Base-by-base conservation (phyloP, 2,113 vertebrate genomes). In the Silurus asotus region DNA sequence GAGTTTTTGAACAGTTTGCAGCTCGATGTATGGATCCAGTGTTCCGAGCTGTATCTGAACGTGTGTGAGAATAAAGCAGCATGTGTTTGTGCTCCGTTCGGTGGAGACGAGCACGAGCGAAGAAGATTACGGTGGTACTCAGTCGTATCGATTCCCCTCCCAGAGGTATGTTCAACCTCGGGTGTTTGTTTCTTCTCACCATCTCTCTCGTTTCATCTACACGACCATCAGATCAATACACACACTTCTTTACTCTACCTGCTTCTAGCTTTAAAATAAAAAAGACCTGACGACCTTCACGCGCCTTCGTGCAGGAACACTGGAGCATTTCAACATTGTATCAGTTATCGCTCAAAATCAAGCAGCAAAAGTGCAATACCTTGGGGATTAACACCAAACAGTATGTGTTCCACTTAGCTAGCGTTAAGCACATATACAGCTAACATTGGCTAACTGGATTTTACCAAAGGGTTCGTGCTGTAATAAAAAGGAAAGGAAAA, bases 131-230 rank as follows among this genome's bases (percentile, higher is more conserved):
- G 87, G 88, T 91, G 90, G 91, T 90, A 93, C 91, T 92, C 88
- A 92, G 92, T 86, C 89, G 20, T 92, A 95, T 95, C 92, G 94
- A 95, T 95, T 92, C 92, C 86, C 69, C 88, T 91, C 90, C 90
- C 86, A 86, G 72, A 90, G 91, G 90, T 92, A 88, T 91, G 90
- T 89, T 93, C 91, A 89, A 85, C 86, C 90, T 90, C 88, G 87
- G 92, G 86, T 88, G 93, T 94, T 94, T 93, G 92, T 94, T 94
- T 93, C 93, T 94, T 93, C 92, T 94, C 92, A 90, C 90, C 92
- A 88, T 90, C 91, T 88, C 91, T 90, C 90, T 90, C 88, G 90
- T 92, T 94, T 94, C 93, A 94, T 94, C 94, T 94, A 93, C 92
- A 93, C 91, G 37, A 89, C 90, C 88, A 82, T 83, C 61, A 89